Evolutionary conservation across 2,113 vertebrate species (phyloP), one percentile per base, ranked within the genome.

Genomic region (Glaucomys volans): DNA sequence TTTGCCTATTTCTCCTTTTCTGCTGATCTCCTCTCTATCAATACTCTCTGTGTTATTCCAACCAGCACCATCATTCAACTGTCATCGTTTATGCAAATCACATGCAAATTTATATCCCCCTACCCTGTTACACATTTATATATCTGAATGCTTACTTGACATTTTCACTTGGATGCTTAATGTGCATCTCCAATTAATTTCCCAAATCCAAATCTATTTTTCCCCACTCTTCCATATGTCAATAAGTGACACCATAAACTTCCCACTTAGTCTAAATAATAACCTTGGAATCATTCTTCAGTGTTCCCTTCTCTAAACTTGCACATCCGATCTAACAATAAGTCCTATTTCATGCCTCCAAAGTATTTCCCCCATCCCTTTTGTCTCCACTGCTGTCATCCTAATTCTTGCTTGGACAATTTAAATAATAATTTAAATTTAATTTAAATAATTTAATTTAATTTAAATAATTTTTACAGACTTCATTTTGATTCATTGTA

Each of bases 61-160:
- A 42, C 35, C 4, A 35, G 28, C 24, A 71, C 57, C 5, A 14
- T 40, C 28, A 4, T 90, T 92, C 66, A 84, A 7, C 12, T 59
- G 76, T 28, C 44, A 72, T 59, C 35, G n/a, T 87, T 72, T 57
- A 92, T 84, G 54, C n/a, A 87, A 74, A 92, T 72, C 32, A 75
- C 17, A 66, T 54, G 42, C 16, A 83, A 37, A 50, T 92, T 66
- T 80, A 0, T 54, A 74, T 75, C 62, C 77, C 91, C 54, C 42
- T 35, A 4, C 83, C 66, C n/a, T 24, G 59, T 71, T 90, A 28
- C 75, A 91, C 87, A 83, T 54, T 93, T 30, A 59, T 40, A 7
- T 67, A 84, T 72, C 44, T 64, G 88, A 87, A 91, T n/a, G 59
- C 42, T 95, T 91, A 82, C 54, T 75, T 93, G 74, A 93, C 37